These are phyloP conservation scores for Morinoia aosen DNA, from an alignment of 2,888 invertebrate genomes.

Conservation along the genomic window DNA sequence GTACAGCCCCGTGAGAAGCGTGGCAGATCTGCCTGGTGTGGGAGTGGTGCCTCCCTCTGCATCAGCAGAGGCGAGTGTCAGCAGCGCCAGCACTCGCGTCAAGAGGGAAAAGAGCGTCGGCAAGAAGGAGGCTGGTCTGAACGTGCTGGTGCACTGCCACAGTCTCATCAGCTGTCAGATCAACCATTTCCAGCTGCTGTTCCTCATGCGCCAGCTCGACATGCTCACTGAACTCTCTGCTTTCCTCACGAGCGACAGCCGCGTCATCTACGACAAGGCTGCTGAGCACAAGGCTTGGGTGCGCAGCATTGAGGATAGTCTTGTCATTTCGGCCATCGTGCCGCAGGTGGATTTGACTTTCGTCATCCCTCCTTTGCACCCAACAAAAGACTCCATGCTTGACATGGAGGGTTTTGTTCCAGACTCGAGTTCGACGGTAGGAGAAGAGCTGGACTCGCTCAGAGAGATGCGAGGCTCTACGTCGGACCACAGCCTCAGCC, in stretches of 20 bases:
- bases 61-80: not conserved
- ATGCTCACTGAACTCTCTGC: slow-evolving; percentile 84
- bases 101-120: slow-evolving; percentile 41
- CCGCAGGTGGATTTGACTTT: slow-evolving; percentile 89
- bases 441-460: slow-evolving; percentile 77
- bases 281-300: slow-evolving; percentile 54
- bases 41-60: not conserved
- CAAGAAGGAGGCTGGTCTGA: slow-evolving; percentile 76
- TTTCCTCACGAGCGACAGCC: slow-evolving; percentile 83
- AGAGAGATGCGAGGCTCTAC: slow-evolving; percentile 64
- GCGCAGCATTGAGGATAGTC: slow-evolving; percentile 62
- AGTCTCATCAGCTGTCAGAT: slow-evolving; percentile 90
- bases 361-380: slow-evolving; percentile 86
- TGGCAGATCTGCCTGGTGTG: not conserved
- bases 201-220: slow-evolving; percentile 87
- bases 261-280: slow-evolving; percentile 58
- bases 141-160: slow-evolving; percentile 85
- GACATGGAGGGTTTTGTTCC: slow-evolving; percentile 88
- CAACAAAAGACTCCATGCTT: slow-evolving; percentile 81
- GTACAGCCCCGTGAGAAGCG: not conserved
- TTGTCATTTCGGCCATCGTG: slow-evolving; percentile 79
- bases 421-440: slow-evolving; percentile 84
- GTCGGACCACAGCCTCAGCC: slow-evolving; percentile 73
- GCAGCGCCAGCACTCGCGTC: slow-evolving; percentile 32
- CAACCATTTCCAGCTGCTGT: slow-evolving; percentile 93